These are phyloP conservation scores for Falco berigora DNA, from an alignment of 2,797 vertebrate genomes.

Conservation along the genomic window DNA sequence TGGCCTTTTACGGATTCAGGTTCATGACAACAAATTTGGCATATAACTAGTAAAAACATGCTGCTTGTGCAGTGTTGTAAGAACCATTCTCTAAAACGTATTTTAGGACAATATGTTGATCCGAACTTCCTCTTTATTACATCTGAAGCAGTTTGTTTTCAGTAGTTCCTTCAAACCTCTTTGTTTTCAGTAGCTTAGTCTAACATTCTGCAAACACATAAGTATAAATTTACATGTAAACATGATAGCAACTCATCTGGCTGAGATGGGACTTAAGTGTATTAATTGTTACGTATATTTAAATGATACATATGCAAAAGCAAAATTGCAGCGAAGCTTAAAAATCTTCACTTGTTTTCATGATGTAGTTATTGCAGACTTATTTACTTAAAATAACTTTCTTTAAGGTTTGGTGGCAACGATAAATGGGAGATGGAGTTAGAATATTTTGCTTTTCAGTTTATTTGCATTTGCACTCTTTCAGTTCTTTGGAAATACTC, in stretches of 20 bases:
- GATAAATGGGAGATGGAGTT: background rate
- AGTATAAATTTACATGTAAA: background rate
- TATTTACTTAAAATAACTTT: background rate
- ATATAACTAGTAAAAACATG: background rate
- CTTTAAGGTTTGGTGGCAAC: background rate
- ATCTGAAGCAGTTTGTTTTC: background rate
- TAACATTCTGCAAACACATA: background rate
- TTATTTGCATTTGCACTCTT: background rate
- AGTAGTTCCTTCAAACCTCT: background rate
- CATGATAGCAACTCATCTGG: background rate
- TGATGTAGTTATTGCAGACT: background rate
- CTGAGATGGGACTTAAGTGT: background rate
- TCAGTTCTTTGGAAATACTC: background rate
- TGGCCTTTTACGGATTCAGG: background rate
- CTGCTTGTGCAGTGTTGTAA: background rate
- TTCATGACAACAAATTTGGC: background rate
- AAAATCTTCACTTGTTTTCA: background rate
- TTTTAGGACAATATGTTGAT: background rate
- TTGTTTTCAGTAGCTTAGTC: background rate
- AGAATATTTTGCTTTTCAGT: background rate
- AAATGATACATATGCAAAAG: background rate
- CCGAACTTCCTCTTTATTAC: background rate
- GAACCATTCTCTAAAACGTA: background rate
- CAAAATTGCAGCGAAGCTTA: background rate
- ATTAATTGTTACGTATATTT: background rate